These are phyloP conservation scores for Gavia stellata DNA, from an alignment of 2,113 vertebrate species.

Conservation along the genomic window DNA sequence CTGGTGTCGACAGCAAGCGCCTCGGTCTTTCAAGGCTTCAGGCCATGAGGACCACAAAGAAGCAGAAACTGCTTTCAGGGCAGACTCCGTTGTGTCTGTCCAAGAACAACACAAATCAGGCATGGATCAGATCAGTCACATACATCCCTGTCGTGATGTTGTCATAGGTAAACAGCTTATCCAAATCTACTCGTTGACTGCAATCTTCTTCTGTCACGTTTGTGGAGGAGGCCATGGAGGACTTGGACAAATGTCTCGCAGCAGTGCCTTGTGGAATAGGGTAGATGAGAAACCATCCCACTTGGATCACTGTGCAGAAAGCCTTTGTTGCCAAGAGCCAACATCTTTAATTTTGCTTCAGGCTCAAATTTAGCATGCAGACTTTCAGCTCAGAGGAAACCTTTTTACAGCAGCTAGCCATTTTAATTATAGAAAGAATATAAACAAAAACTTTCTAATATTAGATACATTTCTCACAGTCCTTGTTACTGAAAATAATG, in stretches of 20 bases:
- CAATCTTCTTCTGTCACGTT: not conserved
- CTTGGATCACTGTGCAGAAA: not conserved
- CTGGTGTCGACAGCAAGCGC: not conserved
- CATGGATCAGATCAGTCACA: not conserved
- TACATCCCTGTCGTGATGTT: not conserved
- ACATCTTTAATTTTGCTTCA: conserved; percentile 24
- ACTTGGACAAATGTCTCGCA: not conserved
- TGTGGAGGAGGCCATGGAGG: not conserved
- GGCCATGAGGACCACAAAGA: not conserved
- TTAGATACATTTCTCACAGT: conserved; percentile 52
- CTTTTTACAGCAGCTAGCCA: conserved; percentile 31
- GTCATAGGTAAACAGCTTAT: not conserved
- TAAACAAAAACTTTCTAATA: conserved; percentile 63
- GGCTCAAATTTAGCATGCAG: not conserved
- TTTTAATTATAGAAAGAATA: conserved; percentile 54
- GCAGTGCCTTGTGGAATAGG: not conserved
- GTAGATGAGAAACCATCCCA: not conserved
- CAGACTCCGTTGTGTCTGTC: not conserved
- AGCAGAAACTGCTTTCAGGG: not conserved
- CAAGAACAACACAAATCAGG: conserved; percentile 12
- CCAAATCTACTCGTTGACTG: not conserved
- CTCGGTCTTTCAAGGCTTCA: not conserved
- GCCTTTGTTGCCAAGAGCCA: not conserved
- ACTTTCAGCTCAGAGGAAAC: not conserved
- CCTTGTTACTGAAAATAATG: conserved; percentile 56